phyloP scores from a whole-genome alignment of 1,140 invertebrate species.

The Brachionus manjavacas region DNA sequence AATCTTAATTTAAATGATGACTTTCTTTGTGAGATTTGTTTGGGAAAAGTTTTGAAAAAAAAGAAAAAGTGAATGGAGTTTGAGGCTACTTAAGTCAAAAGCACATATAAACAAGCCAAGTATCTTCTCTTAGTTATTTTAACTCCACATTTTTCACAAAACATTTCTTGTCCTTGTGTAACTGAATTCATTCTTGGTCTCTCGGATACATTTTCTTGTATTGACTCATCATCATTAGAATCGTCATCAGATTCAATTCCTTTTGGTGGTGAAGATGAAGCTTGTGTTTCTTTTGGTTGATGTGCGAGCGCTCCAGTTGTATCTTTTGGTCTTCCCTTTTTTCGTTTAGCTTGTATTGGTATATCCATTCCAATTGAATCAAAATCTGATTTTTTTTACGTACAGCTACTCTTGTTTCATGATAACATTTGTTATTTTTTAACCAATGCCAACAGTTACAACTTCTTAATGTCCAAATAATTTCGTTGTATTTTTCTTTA shows the following conservation, averaged over 20 bases:
- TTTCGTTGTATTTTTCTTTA: neutral
- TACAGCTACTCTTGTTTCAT: neutral
- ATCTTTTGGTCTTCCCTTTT: neutral
- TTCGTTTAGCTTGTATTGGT: neutral
- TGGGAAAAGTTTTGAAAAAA: too few species aligned
- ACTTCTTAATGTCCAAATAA: neutral
- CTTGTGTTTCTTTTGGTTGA: neutral
- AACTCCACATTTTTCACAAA: neutral
- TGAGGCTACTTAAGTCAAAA: too few species aligned
- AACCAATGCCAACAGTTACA: neutral
- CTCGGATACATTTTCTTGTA: neutral
- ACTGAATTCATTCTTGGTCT: neutral
- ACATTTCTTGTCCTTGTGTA: neutral
- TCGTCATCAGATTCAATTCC: neutral
- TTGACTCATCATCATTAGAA: neutral
- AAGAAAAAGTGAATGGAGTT: too few species aligned
- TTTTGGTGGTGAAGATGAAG: neutral
- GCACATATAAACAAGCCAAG: neutral
- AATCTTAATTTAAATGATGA: too few species aligned
- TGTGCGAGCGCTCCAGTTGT: neutral
- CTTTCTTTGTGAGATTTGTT: too few species aligned
- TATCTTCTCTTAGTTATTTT: neutral
- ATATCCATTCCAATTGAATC: neutral
- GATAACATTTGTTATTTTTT: constrained; percentile 3
- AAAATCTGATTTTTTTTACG: neutral